These are phyloP conservation scores for Rhynchonycteris naso DNA, from an alignment of 2,797 vertebrate genomes.

Conservation along the genomic window DNA sequence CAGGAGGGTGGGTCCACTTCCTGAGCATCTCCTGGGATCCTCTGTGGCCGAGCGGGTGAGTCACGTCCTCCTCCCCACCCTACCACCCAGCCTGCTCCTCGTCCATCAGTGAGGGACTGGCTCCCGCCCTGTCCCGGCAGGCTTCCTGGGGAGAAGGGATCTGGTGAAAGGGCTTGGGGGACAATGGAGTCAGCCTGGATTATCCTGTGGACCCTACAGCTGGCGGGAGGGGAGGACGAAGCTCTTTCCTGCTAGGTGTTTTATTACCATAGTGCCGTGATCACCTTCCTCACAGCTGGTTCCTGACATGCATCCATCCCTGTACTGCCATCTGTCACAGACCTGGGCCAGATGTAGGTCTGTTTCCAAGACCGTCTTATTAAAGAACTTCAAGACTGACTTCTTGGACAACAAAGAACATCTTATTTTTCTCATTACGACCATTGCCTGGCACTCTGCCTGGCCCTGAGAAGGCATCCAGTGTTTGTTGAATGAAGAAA, in stretches of 20 bases:
- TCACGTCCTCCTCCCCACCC: constrained; percentile 42
- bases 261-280: background rate
- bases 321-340: background rate
- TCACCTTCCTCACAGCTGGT: background rate
- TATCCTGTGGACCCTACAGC: background rate
- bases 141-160: background rate
- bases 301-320: background rate
- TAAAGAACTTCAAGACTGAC: background rate
- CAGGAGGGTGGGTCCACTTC: constrained; percentile 52
- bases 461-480: background rate
- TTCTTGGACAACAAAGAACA: background rate
- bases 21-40: constrained; percentile 44
- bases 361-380: background rate
- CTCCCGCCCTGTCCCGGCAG: background rate
- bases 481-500: background rate
- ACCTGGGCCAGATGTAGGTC: background rate
- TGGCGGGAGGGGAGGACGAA: background rate
- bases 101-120: background rate
- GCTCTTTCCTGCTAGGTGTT: background rate
- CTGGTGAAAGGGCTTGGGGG: background rate
- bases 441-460: background rate
- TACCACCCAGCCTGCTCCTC: background rate
- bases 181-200: background rate
- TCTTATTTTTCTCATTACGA: background rate
- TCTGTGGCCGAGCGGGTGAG: constrained; percentile 48